These are phyloP conservation scores for Brachionichthys hirsutus DNA, from an alignment of 2,113 vertebrate species.

Conservation along the genomic window DNA sequence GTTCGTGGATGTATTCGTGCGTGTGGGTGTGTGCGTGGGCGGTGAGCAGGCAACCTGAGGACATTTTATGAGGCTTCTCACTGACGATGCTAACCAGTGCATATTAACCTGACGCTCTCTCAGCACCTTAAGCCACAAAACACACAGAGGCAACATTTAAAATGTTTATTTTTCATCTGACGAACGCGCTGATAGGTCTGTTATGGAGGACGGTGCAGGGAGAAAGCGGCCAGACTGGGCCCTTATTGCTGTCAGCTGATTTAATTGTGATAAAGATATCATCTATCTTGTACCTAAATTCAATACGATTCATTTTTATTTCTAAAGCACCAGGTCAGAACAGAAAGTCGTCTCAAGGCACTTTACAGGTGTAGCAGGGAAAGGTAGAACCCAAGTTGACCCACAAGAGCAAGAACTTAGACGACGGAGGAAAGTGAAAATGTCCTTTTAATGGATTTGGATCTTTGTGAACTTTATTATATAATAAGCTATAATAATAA, in stretches of 20 bases:
- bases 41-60: slow-evolving; percentile 62
- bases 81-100: slow-evolving; percentile 52
- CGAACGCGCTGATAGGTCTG: slow-evolving; percentile 43
- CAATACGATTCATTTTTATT: too few relatives aligned
- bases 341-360: too few relatives aligned
- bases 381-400: too few relatives aligned
- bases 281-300: slow-evolving; percentile 49
- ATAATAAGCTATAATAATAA: too few relatives aligned
- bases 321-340: too few relatives aligned
- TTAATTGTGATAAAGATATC: slow-evolving; percentile 50
- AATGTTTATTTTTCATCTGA: slow-evolving; percentile 44
- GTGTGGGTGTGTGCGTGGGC: slow-evolving; percentile 59
- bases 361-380: too few relatives aligned
- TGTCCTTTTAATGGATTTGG: slow-evolving; percentile 32
- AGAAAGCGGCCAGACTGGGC: slow-evolving; percentile 33
- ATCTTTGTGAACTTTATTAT: slow-evolving; percentile 32
- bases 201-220: slow-evolving; percentile 24
- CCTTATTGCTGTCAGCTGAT: slow-evolving; percentile 41
- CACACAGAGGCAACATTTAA: slow-evolving; percentile 44
- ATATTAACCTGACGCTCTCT: slow-evolving; percentile 65
- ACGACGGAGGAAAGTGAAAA: too few relatives aligned
- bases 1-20: slow-evolving; percentile 9
- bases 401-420: too few relatives aligned
- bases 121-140: slow-evolving; percentile 44
- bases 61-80: slow-evolving; percentile 64